A percentile compares a stretch with the other conserved stretches of the same genome.
Evolutionary conservation across 2,113 vertebrate genomes (phyloP).

Genomic region (Podiceps cristatus): DNA sequence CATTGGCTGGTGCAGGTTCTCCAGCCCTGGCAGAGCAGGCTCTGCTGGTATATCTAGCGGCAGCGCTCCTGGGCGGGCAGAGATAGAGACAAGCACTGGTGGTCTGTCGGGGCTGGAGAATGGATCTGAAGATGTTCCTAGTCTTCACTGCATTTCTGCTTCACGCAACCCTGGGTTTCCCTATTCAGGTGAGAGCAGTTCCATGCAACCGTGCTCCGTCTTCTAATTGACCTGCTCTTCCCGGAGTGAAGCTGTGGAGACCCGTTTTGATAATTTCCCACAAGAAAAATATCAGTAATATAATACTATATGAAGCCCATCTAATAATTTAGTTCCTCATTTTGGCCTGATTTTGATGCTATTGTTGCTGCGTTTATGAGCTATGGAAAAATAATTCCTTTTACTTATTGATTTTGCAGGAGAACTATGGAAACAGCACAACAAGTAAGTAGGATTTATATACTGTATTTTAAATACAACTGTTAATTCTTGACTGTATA

Average conservation of each 20-base stretch:
- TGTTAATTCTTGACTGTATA: not conserved
- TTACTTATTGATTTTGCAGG: constrained; percentile 59
- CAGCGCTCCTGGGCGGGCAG: not conserved
- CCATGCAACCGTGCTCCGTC: fast-evolving
- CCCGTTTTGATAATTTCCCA: not conserved
- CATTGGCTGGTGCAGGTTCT: constrained; percentile 31
- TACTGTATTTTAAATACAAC: not conserved
- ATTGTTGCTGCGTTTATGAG: not conserved
- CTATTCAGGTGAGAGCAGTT: constrained; percentile 44
- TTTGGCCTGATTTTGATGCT: not conserved
- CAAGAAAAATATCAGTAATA: not conserved
- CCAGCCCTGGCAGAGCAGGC: constrained; percentile 10
- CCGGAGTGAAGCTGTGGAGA: not conserved
- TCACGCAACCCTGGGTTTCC: not conserved
- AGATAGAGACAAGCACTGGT: fast-evolving
- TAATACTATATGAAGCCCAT: not conserved
- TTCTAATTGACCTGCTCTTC: not conserved
- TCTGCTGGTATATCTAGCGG: constrained; percentile 32
- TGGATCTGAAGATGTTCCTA: not conserved
- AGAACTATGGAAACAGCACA: constrained; percentile 22
- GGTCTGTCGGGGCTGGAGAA: not conserved
- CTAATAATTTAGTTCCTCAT: not conserved
- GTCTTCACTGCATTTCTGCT: not conserved
- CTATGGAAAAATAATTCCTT: constrained; percentile 13
- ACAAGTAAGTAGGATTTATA: constrained; percentile 61